Evolutionary conservation across 2,888 invertebrate genomes (phyloP), one percentile per base, ranked within the genome.

Genomic region (Oscheius sp.): DNA sequence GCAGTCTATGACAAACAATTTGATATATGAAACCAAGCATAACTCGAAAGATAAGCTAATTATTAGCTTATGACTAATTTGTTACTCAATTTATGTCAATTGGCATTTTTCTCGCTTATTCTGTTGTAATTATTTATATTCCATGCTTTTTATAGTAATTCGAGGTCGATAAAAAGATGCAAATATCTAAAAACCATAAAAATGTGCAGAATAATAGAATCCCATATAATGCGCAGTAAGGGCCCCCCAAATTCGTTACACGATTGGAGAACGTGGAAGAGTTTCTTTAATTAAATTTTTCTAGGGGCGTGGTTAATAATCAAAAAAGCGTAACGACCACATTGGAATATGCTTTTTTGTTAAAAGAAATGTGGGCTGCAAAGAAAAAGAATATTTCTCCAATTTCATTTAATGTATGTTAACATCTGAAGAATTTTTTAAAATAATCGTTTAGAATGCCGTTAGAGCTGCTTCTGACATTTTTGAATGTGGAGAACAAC

Each of bases 401-500:
- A 49, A 78, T 76, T 58, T 73, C 70, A 25, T 82, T 84, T 69
- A 84, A 83, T 73, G 76, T 80, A 49, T 43, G 78, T 35, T 35
- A 64, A 16, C 25, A 9, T 35, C 9, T 35, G 35, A 35, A 35
- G 35, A 9, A 6, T 35, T 6, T 6, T 5, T 29, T 29, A 61
- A 18, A 18, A 9, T n/a, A 16, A 29, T 46, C 85, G 88, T 64
- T 23, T 86, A 92, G 91, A 93, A 93, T 91, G 94, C 94, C 84
- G 94, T 96, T 81, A 93, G 93, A 41, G 93, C 94, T 87, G 93
- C 94, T 90, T 94, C 94, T 71, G 94, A 94, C 45, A 92, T 93
- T 83, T 93, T 96, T 89, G 93, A 93, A 80, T 94, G 94, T 76
- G 94, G 94, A 82, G 94, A 94, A 13, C 96, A 96, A 90, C 95